Percentiles rank a stretch among this genome's conserved stretches.
Conservation (phyloP, 2,888 invertebrate genomes). For the Rhagophthalmus giganteus region DNA sequence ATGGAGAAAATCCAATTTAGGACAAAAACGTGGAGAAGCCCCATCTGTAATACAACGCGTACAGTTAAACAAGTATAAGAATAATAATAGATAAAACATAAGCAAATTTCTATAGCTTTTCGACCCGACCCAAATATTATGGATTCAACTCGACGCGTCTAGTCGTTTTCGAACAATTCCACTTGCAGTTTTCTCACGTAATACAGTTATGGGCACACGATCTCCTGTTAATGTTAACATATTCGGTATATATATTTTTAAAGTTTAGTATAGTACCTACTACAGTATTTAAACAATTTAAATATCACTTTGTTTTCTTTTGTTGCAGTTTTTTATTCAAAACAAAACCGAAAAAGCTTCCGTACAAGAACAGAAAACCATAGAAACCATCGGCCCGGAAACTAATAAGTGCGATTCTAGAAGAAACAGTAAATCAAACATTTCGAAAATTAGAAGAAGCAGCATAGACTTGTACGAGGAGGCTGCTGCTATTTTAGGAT, state of each 20-base stretch:
- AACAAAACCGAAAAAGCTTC: slow-evolving; percentile 37
- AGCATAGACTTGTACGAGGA: slow-evolving; percentile 53
- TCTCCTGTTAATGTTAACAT: slow-evolving; percentile 31
- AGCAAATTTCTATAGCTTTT: neutral
- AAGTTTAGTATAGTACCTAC: too few species aligned
- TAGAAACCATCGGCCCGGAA: slow-evolving; percentile 22
- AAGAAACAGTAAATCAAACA: slow-evolving; percentile 20
- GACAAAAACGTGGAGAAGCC: too few species aligned
- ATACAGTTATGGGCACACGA: slow-evolving; percentile 34
- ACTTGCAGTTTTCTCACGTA: slow-evolving; percentile 35
- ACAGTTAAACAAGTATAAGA: neutral
- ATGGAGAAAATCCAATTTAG: too few species aligned
- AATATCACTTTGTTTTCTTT: slow-evolving; percentile 3
- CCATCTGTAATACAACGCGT: too few species aligned
- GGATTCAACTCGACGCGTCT: slow-evolving; percentile 18
- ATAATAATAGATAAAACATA: neutral
- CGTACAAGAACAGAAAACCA: slow-evolving; percentile 25
- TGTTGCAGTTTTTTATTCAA: slow-evolving; percentile 46
- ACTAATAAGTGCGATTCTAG: slow-evolving; percentile 25
- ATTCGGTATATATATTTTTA: too few species aligned
- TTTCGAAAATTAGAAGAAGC: slow-evolving; percentile 42
- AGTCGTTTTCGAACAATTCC: slow-evolving; percentile 21
- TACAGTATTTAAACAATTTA: too few species aligned
- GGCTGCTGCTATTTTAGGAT: slow-evolving; percentile 52
- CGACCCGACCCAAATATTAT: slow-evolving; percentile 12